Evolutionary conservation across 2,797 vertebrate species (phyloP), one percentile per base, ranked within the genome.

Genomic region (Myioborus melanocephalus): DNA sequence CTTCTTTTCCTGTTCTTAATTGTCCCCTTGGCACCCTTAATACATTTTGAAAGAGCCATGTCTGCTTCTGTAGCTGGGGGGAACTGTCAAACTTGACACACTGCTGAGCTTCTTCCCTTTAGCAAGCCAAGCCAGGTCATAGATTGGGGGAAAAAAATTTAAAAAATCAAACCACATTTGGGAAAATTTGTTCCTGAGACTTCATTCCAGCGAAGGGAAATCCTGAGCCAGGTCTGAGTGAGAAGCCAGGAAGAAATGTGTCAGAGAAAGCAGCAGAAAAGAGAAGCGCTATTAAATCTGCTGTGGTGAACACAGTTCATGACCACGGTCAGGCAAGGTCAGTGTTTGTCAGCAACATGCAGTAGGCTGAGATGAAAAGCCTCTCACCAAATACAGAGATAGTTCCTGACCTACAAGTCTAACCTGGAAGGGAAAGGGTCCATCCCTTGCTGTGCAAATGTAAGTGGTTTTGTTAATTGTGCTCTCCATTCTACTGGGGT

Each of bases 21-120:
- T 68, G 55, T 87, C 20, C 43, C 52, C 50, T 92, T 87, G 57
- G 79, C n/a, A 69, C 18, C 85, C 34, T 44, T 44, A 68, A 69
- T n/a, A 34, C 24, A 22, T 89, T 93, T 80, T 90, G 88, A 85
- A 95, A 91, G 57, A 92, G 44, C 19, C 17, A 4, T 28, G n/a
- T 80, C 83, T 95, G 75, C 56, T 89, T 83, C 70, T 87, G 14
- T 61, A 63, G 71, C 72, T 7, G 8, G 26, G 18, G 46, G 75
- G 10, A 92, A 21, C 57, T 93, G 78, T 91, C 90, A 89, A 47
- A 89, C 35, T 43, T 91, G 81, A 75, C 57, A 87, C 78, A 71
- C 84, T 80, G 39, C 78, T 89, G 68, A 93, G 39, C 26, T 34
- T 68, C 41, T 89, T 89, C 68, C 77, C 35, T 70, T 80, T 66